Evolutionary conservation across 1,140 invertebrate species (phyloP).

Genomic region (Drosophila mauritiana): DNA sequence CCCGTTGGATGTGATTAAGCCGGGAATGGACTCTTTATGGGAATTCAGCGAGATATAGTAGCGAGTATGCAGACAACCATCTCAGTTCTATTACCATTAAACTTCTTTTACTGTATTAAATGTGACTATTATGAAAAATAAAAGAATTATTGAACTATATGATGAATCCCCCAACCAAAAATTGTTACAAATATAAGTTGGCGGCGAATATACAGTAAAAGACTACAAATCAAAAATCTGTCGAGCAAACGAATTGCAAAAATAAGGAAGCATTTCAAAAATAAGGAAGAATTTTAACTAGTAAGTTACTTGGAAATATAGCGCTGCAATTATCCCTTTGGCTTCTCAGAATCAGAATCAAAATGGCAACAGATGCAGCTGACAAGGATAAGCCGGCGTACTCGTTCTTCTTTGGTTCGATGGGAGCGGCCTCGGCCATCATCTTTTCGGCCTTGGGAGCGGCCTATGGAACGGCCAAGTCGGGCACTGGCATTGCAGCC

Average conservation of each 20-base stretch:
- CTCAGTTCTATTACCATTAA: too few species aligned
- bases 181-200: background rate
- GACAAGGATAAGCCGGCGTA: constrained; percentile 86
- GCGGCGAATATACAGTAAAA: background rate
- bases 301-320: background rate
- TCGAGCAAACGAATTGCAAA: background rate
- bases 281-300: background rate
- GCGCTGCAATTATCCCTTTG: too few species aligned
- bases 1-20: constrained; percentile 3
- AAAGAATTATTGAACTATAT: too few species aligned
- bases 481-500: constrained; percentile 66
- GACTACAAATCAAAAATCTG: background rate
- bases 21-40: background rate
- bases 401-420: constrained; percentile 95
- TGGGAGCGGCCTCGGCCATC: constrained; percentile 98
- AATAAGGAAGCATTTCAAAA: too few species aligned
- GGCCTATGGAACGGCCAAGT: constrained; percentile 67
- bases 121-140: too few species aligned
- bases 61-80: too few species aligned
- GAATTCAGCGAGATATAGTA: background rate
- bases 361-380: background rate
- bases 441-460: constrained; percentile 89
- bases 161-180: background rate
- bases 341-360: background rate
- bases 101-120: too few species aligned